Conservation (phyloP, 2,113 vertebrate species). For the Microtus ochrogaster region DNA sequence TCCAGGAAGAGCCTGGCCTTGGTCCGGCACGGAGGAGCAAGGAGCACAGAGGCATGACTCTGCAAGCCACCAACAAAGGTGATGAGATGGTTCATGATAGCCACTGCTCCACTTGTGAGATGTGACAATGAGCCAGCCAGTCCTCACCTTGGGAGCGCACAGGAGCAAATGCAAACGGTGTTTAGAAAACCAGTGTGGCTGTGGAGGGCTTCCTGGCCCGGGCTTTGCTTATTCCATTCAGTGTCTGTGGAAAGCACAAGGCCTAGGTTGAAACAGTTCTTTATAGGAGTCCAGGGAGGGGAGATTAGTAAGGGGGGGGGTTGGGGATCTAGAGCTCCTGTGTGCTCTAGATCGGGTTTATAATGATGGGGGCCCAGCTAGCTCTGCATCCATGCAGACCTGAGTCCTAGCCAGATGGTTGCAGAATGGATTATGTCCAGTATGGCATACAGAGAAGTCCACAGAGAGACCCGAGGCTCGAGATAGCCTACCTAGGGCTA, state of each 20-base stretch:
- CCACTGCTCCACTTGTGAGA: constrained; percentile 79
- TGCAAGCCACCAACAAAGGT: constrained; percentile 77
- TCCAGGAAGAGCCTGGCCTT: constrained; percentile 85
- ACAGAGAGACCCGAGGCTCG: neutral
- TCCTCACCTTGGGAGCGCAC: neutral
- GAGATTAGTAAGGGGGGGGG: neutral
- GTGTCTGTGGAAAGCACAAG: neutral
- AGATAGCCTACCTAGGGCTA: neutral
- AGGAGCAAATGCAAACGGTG: neutral
- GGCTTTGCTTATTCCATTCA: neutral
- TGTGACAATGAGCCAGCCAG: constrained; percentile 26
- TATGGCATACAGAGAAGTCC: neutral
- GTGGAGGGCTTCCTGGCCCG: constrained; percentile 20
- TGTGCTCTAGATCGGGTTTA: neutral
- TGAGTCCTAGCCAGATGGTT: neutral
- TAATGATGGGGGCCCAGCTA: neutral
- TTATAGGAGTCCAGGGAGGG: neutral
- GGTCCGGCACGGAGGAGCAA: constrained; percentile 83
- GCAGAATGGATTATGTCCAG: neutral
- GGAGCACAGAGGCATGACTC: constrained; percentile 83
- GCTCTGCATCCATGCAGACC: neutral
- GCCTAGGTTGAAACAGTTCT: neutral
- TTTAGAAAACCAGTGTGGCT: constrained; percentile 30
- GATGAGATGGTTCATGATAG: constrained; percentile 81
- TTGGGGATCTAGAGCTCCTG: neutral